Evolutionary conservation across 1,140 invertebrate genomes (phyloP).

Genomic region (Saxidomus purpurata): DNA sequence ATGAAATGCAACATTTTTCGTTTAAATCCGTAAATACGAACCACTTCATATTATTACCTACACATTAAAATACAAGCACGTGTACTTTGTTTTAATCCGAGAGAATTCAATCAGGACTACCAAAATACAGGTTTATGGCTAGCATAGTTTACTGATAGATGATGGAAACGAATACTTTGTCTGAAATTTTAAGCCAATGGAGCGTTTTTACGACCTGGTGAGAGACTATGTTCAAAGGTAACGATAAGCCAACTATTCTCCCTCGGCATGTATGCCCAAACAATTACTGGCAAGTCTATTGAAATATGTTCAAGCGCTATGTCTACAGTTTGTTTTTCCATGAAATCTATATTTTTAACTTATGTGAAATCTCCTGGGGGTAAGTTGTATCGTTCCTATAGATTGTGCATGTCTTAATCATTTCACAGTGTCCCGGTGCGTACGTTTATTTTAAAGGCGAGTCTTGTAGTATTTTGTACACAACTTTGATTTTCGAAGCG

Average conservation of each 20-base stretch:
- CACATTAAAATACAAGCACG: no score
- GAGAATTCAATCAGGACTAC: not conserved
- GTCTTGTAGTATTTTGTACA: no score
- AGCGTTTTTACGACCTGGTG: not conserved
- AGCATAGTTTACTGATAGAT: not conserved
- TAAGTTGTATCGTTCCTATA: no score
- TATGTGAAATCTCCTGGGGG: no score
- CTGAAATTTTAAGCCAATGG: not conserved
- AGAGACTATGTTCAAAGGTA: constrained; percentile 14
- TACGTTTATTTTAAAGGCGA: no score
- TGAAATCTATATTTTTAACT: not conserved
- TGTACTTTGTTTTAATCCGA: not conserved
- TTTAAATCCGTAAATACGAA: no score
- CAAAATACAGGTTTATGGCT: not conserved
- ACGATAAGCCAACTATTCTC: not conserved
- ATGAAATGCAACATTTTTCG: no score
- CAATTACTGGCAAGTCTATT: constrained; percentile 28
- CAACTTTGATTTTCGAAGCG: no score
- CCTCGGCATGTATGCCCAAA: constrained; percentile 4
- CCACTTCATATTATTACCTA: no score
- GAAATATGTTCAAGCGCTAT: not conserved
- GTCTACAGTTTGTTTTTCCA: not conserved
- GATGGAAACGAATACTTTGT: not conserved
- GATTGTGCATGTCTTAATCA: no score
- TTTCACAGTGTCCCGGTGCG: no score